phyloP scores from a whole-genome alignment of 2,888 invertebrate species.

The Plebejus anna region DNA sequence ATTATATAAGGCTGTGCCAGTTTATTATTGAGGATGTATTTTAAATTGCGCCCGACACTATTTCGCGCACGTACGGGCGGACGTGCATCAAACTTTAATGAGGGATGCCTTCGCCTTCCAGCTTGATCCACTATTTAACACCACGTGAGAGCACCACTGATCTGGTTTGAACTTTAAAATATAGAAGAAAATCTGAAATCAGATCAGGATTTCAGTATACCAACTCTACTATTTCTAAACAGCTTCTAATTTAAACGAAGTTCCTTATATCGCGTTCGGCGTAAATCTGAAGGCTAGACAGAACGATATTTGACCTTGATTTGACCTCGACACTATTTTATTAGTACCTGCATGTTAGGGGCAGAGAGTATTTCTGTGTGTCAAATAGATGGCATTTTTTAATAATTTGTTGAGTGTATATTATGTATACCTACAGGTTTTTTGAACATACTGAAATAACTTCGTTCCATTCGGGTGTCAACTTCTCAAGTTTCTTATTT shows the following conservation, averaged over 20 bases:
- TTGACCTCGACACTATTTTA: too few relatives aligned
- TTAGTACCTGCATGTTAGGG: too few relatives aligned
- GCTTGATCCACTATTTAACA: constrained; percentile 24
- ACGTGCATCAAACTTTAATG: constrained; percentile 29
- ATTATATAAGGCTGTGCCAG: constrained; percentile 18
- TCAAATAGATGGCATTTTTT: too few relatives aligned
- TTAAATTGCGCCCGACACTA: constrained; percentile 22
- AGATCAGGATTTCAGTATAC: not conserved
- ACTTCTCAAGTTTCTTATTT: too few relatives aligned
- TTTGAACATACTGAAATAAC: too few relatives aligned
- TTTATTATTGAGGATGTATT: constrained; percentile 24
- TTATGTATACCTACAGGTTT: too few relatives aligned
- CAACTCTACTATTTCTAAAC: not conserved
- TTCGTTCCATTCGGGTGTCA: too few relatives aligned
- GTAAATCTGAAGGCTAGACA: too few relatives aligned
- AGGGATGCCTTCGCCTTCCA: constrained; percentile 23
- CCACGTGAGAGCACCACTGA: constrained; percentile 7
- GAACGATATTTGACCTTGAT: too few relatives aligned
- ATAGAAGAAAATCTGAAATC: not conserved
- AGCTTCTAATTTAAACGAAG: not conserved
- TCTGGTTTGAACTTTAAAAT: constrained; percentile 14
- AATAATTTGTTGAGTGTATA: too few relatives aligned
- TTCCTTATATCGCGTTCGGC: too few relatives aligned
- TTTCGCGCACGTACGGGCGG: constrained; percentile 27
- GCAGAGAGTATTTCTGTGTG: too few relatives aligned